Base-by-base conservation (phyloP, 2,113 vertebrate species). In the Gallinago jamesoni region DNA sequence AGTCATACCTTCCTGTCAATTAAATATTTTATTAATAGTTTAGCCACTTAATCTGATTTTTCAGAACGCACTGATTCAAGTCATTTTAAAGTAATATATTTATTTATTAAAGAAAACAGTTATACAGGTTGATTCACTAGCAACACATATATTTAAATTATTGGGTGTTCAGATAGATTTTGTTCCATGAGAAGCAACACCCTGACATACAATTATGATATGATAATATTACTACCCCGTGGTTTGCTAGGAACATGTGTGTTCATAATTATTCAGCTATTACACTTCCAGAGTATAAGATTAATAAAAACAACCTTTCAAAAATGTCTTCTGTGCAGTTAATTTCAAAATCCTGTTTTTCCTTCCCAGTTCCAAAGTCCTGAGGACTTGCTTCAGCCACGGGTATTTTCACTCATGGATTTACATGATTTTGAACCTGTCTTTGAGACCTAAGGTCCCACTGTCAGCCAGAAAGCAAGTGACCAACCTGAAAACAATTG, bases 401-500 rank as follows among this genome's bases (percentile, higher is more conserved):
- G 83, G 39, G 7, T 63, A 84, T 83, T 80, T 93, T 93, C 75
- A 90, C 31, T 91, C 90, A 84, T 56, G 91, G 75, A 94, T 94
- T 94, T 89, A 82, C 66, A 93, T 81, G 57, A 77, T 68, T 95
- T 94, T 94, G 18, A 37, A 87, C 45, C 30, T 94, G 83, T 93
- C 10, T 6, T 74, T 8, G 11, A 88, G 81, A 66, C 76, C 73
- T 43, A 79, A 94, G 94, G 62, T 86, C 90, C 91, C 86, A 95
- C 84, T 85, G 92, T 95, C 82, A 97, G 91, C 76, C 86, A 96
- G 60, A 98, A 97, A 95, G 62, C 75, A 75, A 84, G 93, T 91
- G 80, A 96, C 92, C 87, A 68, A 91, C 89, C 89, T 95, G 96
- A 97, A 97, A 96, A 87, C 95, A 91, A 95, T 97, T 97, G 97